Evolutionary conservation across 2,113 vertebrate species (phyloP).

Genomic region (Indicator maculatus): DNA sequence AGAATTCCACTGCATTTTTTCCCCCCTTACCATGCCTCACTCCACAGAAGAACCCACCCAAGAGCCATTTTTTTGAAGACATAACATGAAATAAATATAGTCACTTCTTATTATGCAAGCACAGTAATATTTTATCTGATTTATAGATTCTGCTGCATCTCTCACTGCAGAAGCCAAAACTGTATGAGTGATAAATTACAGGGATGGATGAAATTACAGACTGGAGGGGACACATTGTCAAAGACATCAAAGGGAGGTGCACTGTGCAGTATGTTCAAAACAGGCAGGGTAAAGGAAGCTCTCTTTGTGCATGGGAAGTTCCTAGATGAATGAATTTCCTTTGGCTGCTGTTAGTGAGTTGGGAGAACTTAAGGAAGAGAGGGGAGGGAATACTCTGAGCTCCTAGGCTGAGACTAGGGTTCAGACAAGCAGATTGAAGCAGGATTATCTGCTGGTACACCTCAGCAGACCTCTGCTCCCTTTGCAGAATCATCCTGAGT

Average conservation of each 20-base stretch:
- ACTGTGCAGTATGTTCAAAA: neutral
- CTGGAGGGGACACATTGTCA: neutral
- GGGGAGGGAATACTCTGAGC: neutral
- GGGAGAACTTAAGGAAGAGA: neutral
- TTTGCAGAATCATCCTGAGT: neutral
- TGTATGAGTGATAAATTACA: neutral
- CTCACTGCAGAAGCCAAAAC: neutral
- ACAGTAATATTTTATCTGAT: neutral
- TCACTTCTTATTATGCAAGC: neutral
- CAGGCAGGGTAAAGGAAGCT: neutral
- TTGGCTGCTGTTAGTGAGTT: neutral
- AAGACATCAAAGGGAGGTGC: neutral
- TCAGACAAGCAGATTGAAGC: neutral
- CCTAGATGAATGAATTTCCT: neutral
- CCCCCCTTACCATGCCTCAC: fast-evolving
- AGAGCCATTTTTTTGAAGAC: neutral
- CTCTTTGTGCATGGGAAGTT: neutral
- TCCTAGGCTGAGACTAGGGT: neutral
- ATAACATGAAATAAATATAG: neutral
- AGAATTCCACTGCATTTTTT: neutral
- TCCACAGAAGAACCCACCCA: fast-evolving
- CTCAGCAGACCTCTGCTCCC: neutral
- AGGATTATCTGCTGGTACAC: neutral
- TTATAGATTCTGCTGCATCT: neutral
- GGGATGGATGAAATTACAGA: neutral